phyloP scores from a whole-genome alignment of 2,888 invertebrate genomes.

The Deilephila elpenor region DNA sequence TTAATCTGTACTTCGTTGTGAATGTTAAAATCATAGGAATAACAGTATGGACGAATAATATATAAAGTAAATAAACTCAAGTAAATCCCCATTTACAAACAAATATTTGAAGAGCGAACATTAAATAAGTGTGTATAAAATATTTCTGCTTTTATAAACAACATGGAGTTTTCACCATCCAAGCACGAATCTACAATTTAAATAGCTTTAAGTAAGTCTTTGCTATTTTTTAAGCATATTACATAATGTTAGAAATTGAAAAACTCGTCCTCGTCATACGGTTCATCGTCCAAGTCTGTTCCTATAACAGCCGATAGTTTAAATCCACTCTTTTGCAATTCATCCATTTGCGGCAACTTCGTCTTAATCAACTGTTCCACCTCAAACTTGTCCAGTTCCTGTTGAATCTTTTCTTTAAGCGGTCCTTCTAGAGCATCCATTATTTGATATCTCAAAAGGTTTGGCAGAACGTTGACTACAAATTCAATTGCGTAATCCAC shows the following conservation, averaged over 20 bases:
- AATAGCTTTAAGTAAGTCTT: background rate
- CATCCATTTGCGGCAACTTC: constrained; percentile 87
- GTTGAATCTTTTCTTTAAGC: constrained; percentile 88
- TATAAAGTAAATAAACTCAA: background rate
- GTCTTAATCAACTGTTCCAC: constrained; percentile 90
- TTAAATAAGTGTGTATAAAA: background rate
- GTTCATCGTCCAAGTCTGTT: constrained; percentile 48
- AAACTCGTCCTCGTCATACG: constrained; percentile 76
- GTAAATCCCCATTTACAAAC: background rate
- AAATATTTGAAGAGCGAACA: background rate
- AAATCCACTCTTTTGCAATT: constrained; percentile 79
- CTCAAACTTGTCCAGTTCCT: constrained; percentile 89
- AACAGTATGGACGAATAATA: background rate
- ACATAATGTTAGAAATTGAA: constrained; percentile 68
- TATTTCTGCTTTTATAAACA: background rate
- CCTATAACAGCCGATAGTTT: constrained; percentile 70
- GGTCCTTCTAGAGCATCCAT: constrained; percentile 94
- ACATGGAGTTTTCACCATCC: background rate
- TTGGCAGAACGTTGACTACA: constrained; percentile 91
- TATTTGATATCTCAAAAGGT: constrained; percentile 93
- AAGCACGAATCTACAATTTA: background rate
- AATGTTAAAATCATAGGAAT: too few species aligned
- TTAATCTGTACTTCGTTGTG: too few species aligned
- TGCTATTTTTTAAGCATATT: too few species aligned
- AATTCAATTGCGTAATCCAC: constrained; percentile 93